These are phyloP conservation scores for Xiphorhynchus elegans DNA, from an alignment of 2,113 vertebrate species.

Conservation along the genomic window DNA sequence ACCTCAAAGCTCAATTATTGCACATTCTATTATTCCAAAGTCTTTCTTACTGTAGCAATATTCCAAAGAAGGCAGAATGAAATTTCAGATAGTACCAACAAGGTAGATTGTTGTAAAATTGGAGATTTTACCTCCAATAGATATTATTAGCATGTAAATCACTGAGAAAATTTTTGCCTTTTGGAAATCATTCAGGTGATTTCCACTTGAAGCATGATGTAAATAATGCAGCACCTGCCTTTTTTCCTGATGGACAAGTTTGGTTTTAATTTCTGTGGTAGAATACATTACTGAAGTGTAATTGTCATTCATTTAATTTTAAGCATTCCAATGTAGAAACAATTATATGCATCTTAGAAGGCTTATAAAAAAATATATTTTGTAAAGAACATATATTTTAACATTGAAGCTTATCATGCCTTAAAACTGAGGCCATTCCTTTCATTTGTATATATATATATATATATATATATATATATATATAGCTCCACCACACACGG, in stretches of 20 bases:
- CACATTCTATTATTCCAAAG: not conserved
- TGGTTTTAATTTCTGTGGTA: not conserved
- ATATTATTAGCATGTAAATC: not conserved
- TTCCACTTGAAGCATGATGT: not conserved
- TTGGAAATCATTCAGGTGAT: not conserved
- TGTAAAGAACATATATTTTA: not conserved
- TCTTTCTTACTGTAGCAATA: not conserved
- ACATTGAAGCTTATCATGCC: not conserved
- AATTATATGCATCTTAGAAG: not conserved
- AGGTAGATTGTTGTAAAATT: too few species aligned
- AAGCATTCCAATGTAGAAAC: not conserved
- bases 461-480: not conserved
- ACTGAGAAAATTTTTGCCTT: not conserved
- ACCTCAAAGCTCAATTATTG: conserved; percentile 27
- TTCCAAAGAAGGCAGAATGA: not conserved
- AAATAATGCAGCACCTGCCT: not conserved
- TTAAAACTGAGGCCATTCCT: not conserved
- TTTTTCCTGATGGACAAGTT: not conserved
- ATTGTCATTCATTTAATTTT: not conserved
- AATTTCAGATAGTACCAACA: not conserved
- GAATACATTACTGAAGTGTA: not conserved
- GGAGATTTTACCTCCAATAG: not conserved
- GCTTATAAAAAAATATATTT: not conserved
- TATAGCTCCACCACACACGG: too few species aligned
- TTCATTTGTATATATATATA: not conserved